Percentiles rank a stretch among this genome's conserved stretches.
Evolutionary conservation across 2,888 invertebrate genomes (phyloP).

Genomic region (Opisthograptis luteolata): DNA sequence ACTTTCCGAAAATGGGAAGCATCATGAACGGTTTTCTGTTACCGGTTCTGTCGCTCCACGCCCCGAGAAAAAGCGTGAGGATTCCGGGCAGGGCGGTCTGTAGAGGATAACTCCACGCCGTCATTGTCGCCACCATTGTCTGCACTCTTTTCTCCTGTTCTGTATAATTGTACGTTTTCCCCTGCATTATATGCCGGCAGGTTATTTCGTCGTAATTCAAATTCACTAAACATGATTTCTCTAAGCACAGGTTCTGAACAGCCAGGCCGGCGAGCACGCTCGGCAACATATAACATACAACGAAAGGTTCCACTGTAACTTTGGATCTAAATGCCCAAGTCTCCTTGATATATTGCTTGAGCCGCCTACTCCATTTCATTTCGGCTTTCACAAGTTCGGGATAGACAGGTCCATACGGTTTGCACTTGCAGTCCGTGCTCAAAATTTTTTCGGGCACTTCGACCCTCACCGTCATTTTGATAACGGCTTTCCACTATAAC

Average conservation of each 20-base stretch:
- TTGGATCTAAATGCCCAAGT: slow-evolving; percentile 72
- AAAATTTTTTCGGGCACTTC: slow-evolving; percentile 76
- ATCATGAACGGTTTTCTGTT: slow-evolving; percentile 85
- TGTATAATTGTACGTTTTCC: slow-evolving; percentile 67
- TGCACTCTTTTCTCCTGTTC: slow-evolving; percentile 77
- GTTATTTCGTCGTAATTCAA: slow-evolving; percentile 79
- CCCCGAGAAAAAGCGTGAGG: slow-evolving; percentile 83
- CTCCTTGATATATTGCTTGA: slow-evolving; percentile 70
- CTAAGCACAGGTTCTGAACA: slow-evolving; percentile 82
- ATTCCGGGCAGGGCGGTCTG: slow-evolving; percentile 84
- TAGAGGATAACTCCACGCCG: slow-evolving; percentile 84
- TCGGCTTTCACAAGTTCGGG: slow-evolving; percentile 62
- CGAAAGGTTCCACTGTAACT: slow-evolving; percentile 87
- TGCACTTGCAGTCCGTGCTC: slow-evolving; percentile 73
- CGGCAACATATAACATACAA: slow-evolving; percentile 87
- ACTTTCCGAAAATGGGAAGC: slow-evolving; percentile 83
- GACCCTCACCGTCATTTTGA: slow-evolving; percentile 80
- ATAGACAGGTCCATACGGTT: slow-evolving; percentile 48
- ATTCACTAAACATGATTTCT: slow-evolving; percentile 85
- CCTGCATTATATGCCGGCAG: slow-evolving; percentile 79
- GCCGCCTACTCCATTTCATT: slow-evolving; percentile 62
- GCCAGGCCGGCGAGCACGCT: slow-evolving; percentile 87
- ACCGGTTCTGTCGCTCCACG: slow-evolving; percentile 86
- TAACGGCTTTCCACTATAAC: slow-evolving; percentile 50
- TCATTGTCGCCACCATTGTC: slow-evolving; percentile 82